phyloP scores from a whole-genome alignment of 2,797 vertebrate genomes.

The Myotis daubentonii region DNA sequence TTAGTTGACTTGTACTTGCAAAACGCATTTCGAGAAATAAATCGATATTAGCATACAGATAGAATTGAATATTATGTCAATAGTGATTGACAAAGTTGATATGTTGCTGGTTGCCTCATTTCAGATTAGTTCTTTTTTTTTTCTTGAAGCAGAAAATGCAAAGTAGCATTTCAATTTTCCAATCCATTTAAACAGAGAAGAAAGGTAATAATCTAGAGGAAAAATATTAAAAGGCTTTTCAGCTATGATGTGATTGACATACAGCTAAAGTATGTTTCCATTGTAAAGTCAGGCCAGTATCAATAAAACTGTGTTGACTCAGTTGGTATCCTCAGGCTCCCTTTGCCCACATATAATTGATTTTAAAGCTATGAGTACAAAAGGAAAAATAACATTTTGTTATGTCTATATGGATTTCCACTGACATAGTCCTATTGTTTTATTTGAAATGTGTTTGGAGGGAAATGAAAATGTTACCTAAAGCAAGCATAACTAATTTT shows the following conservation, averaged over 20 bases:
- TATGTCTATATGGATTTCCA: conserved; percentile 67
- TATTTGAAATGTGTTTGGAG: conserved; percentile 65
- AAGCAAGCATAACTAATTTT: conserved; percentile 50
- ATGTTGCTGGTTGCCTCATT: conserved; percentile 79
- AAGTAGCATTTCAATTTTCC: conserved; percentile 84
- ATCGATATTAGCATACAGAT: conserved; percentile 86
- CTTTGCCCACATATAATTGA: conserved; percentile 74
- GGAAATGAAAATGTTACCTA: conserved; percentile 60
- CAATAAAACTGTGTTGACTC: conserved; percentile 75
- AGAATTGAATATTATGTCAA: conserved; percentile 83
- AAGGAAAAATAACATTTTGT: conserved; percentile 43
- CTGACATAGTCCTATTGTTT: not conserved
- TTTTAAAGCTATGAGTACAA: conserved; percentile 73
- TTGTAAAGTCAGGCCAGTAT: conserved; percentile 73
- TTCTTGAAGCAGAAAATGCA: conserved; percentile 82
- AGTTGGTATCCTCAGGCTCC: conserved; percentile 67
- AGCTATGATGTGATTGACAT: conserved; percentile 79
- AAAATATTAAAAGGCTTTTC: conserved; percentile 80
- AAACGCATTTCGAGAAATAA: conserved; percentile 77
- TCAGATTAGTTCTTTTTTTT: conserved; percentile 83
- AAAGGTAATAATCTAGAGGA: conserved; percentile 81
- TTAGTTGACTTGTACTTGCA: conserved; percentile 76
- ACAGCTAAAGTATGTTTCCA: conserved; percentile 75
- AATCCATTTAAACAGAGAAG: conserved; percentile 82
- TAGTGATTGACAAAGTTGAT: conserved; percentile 84